Conservation (phyloP, 2,888 invertebrate genomes). For the Nycteola revayana region DNA sequence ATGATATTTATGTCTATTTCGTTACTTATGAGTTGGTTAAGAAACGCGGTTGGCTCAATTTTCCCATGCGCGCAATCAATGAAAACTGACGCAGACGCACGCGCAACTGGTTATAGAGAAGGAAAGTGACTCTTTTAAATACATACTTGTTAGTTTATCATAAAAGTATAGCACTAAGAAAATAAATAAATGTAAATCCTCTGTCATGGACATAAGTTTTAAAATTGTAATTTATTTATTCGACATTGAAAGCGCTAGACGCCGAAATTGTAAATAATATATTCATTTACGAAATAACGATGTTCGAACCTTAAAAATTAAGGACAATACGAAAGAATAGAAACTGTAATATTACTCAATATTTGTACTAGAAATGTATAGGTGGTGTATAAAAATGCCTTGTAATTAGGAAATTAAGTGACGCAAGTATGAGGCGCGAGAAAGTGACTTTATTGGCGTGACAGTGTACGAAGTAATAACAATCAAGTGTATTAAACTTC, state of each 20-base stretch:
- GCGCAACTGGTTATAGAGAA: conserved; percentile 38
- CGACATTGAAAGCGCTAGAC: conserved; percentile 30
- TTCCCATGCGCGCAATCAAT: conserved; percentile 45
- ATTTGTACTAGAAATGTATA: no score
- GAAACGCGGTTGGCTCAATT: conserved; percentile 5
- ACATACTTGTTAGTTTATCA: conserved; percentile 5
- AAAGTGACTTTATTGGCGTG: conserved; percentile 13
- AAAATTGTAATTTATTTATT: conserved; percentile 23
- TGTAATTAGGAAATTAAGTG: conserved; percentile 12
- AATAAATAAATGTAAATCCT: conserved; percentile 13
- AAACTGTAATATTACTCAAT: no score
- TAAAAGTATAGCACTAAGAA: conserved; percentile 16
- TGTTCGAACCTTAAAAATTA: no score
- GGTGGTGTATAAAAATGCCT: conserved; percentile 4
- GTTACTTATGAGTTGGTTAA: no score
- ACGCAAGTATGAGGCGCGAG: conserved; percentile 9
- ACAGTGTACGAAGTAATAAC: background rate
- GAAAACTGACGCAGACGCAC: conserved; percentile 22
- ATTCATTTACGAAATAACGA: conserved; percentile 12
- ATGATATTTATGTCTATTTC: no score
- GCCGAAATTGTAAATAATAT: conserved; percentile 5
- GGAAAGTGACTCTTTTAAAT: conserved; percentile 44
- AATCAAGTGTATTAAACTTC: conserved; percentile 4
- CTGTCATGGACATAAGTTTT: conserved; percentile 4
- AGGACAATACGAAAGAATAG: no score